Percentiles rank a stretch among this genome's conserved stretches.
phyloP scores from a whole-genome alignment of 2,797 vertebrate genomes.

The Vultur gryphus region DNA sequence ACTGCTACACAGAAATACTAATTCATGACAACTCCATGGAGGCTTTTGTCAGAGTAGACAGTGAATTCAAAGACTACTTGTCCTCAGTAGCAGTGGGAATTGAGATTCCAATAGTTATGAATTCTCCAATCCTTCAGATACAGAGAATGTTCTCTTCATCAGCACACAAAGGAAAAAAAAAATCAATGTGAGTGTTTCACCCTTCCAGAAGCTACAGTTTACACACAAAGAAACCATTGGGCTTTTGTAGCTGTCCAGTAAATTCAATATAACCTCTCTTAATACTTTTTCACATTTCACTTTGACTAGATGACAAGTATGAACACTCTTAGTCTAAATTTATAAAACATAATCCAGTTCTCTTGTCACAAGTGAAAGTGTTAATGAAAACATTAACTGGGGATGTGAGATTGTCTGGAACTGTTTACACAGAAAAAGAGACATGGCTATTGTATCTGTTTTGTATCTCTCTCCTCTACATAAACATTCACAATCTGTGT shows the following conservation, averaged over 20 bases:
- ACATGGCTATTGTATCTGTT: background rate
- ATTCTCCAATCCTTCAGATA: background rate
- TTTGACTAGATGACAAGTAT: background rate
- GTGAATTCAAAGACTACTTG: background rate
- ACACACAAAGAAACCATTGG: background rate
- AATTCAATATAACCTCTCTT: background rate
- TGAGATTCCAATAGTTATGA: background rate
- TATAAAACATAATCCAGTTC: background rate
- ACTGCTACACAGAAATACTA: background rate
- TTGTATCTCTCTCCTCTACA: background rate
- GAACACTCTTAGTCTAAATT: background rate
- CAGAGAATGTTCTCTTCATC: background rate
- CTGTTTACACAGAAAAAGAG: background rate
- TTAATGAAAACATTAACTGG: background rate
- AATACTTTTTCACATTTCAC: background rate
- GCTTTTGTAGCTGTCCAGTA: background rate
- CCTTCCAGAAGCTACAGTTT: background rate
- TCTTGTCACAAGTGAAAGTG: background rate
- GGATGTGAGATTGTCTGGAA: background rate
- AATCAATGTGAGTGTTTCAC: background rate
- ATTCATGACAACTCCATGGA: background rate
- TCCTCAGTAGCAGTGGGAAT: background rate
- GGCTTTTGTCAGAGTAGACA: background rate
- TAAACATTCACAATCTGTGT: background rate
- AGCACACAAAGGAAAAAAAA: background rate